Evolutionary conservation across 1,140 invertebrate genomes (phyloP).

Genomic region (Drosophila tristis): DNA sequence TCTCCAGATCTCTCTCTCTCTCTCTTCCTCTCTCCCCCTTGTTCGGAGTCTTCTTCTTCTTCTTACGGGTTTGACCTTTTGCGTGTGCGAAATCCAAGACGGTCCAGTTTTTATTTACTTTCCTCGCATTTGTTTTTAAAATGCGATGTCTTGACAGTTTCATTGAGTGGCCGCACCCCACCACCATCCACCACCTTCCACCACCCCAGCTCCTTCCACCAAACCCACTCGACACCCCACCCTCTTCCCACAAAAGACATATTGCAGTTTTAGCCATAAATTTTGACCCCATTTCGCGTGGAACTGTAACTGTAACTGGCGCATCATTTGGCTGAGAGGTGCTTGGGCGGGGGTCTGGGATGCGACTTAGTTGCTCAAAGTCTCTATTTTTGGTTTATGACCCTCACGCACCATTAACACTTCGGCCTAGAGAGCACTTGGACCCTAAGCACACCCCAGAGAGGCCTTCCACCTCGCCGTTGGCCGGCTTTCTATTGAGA

Average conservation of each 20-base stretch:
- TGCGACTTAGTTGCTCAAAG: slow-evolving; percentile 20
- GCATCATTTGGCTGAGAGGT: slow-evolving; percentile 43
- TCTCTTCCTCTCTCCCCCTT: not conserved
- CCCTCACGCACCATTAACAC: slow-evolving; percentile 49
- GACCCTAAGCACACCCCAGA: slow-evolving; percentile 64
- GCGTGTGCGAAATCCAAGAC: slow-evolving; percentile 54
- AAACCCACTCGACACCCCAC: not conserved
- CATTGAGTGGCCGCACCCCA: slow-evolving; percentile 41
- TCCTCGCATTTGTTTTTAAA: slow-evolving; percentile 70
- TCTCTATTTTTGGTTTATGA: slow-evolving; percentile 62
- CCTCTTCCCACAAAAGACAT: slow-evolving; percentile 45
- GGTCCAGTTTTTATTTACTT: slow-evolving; percentile 78
- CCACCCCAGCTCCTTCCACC: slow-evolving; percentile 12
- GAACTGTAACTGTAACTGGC: slow-evolving; percentile 59
- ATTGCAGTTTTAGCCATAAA: slow-evolving; percentile 72
- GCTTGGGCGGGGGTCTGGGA: slow-evolving; percentile 5
- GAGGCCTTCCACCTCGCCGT: slow-evolving; percentile 1
- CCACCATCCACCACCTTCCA: slow-evolving; percentile 14
- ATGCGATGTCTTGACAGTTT: slow-evolving; percentile 63
- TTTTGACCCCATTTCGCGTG: slow-evolving; percentile 43
- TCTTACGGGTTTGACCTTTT: slow-evolving; percentile 38
- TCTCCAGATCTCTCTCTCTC: slow-evolving; percentile 1
- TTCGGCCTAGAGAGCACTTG: slow-evolving; percentile 16
- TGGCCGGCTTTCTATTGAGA: slow-evolving; percentile 69
- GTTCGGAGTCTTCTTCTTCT: no score